Conservation (phyloP, 2,113 vertebrate species). For the Brachypteracias leptosomus region DNA sequence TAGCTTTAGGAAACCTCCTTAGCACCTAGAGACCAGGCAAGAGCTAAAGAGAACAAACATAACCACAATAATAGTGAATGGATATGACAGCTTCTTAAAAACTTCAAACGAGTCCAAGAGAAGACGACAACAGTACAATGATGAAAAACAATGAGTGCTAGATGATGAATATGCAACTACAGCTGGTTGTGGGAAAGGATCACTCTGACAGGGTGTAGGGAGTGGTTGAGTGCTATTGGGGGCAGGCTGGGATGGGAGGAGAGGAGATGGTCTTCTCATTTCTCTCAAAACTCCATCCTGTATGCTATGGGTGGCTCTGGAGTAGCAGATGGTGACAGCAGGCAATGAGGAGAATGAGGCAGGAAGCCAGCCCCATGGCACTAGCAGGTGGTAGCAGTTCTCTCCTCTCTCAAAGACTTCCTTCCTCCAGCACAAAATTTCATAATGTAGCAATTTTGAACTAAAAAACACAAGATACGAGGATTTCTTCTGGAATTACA, state of each 20-base stretch:
- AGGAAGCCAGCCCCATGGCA: neutral
- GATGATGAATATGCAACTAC: neutral
- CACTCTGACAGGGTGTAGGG: accelerated
- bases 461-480: neutral
- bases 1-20: neutral
- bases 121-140: neutral
- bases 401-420: neutral
- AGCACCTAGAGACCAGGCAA: neutral
- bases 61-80: neutral
- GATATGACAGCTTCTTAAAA: neutral
- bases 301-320: neutral
- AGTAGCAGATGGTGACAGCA: neutral
- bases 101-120: neutral
- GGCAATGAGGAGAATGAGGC: accelerated
- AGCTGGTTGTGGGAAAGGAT: neutral
- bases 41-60: neutral
- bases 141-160: neutral
- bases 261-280: neutral
- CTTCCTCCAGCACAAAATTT: neutral
- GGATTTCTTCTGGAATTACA: neutral
- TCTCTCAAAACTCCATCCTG: neutral
- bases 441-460: neutral
- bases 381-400: neutral
- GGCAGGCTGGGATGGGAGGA: accelerated
- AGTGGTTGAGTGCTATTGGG: too few species aligned